phyloP scores from a whole-genome alignment of 1,140 invertebrate species.

The Ceratitis capitata region DNA sequence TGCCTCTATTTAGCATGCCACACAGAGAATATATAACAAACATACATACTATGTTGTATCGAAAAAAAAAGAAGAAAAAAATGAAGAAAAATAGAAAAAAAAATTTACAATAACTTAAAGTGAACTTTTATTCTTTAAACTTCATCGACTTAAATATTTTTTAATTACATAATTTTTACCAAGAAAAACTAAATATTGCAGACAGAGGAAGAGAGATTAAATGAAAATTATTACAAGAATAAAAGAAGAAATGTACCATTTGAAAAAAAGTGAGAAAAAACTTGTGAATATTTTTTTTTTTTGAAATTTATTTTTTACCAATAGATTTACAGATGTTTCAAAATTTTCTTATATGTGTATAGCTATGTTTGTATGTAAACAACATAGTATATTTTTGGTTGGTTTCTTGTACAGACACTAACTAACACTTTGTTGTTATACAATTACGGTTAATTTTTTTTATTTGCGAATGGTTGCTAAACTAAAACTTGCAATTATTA shows the following conservation, averaged over 20 bases:
- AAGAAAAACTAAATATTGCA: neutral
- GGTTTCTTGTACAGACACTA: neutral
- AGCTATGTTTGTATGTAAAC: neutral
- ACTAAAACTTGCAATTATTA: constrained; percentile 25
- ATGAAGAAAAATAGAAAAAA: neutral
- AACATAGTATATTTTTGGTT: neutral
- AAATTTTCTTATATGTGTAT: neutral
- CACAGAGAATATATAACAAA: constrained; percentile 16
- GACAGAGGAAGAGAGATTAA: neutral
- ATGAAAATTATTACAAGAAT: constrained; percentile 1
- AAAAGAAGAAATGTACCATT: neutral
- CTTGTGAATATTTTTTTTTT: neutral
- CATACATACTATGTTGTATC: neutral
- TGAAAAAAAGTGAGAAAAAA: neutral
- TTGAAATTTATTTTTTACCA: neutral
- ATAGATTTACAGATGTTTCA: neutral
- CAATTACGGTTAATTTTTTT: constrained; percentile 27
- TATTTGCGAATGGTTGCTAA: constrained; percentile 22
- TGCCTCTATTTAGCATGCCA: neutral
- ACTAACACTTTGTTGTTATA: constrained; percentile 9
- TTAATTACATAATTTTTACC: constrained; percentile 1
- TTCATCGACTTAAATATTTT: too few species aligned
- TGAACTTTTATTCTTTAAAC: too few species aligned
- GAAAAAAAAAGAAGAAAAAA: neutral
- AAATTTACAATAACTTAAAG: too few species aligned